Percentiles rank a stretch among this genome's conserved stretches.
These are phyloP conservation scores for Novumbra hubbsi DNA, from an alignment of 2,797 vertebrate genomes.

Conservation along the genomic window DNA sequence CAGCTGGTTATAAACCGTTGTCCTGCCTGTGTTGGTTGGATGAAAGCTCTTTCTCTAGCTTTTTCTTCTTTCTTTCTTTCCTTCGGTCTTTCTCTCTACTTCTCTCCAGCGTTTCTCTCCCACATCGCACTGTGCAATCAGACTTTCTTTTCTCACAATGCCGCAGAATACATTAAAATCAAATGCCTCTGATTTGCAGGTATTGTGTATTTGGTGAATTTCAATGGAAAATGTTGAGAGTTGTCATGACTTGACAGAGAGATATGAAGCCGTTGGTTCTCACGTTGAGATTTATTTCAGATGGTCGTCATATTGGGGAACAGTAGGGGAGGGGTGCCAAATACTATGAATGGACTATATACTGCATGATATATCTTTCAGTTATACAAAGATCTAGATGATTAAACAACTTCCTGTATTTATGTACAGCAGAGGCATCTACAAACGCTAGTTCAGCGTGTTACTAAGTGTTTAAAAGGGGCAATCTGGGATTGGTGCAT, in stretches of 20 bases:
- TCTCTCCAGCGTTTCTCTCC: conserved; percentile 28
- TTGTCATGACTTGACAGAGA: conserved; percentile 34
- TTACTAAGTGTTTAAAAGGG: background rate
- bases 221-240: conserved; percentile 16
- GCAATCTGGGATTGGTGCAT: background rate
- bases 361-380: conserved; percentile 24
- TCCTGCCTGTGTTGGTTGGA: conserved; percentile 8
- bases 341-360: background rate
- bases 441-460: background rate
- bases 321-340: background rate
- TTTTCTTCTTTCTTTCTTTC: conserved; percentile 30
- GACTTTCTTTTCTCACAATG: conserved; percentile 22
- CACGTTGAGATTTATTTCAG: conserved; percentile 6
- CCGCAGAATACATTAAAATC: conserved; percentile 41
- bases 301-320: background rate
- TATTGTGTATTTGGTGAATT: background rate
- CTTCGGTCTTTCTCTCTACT: conserved; percentile 14
- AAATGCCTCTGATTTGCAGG: conserved; percentile 45
- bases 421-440: conserved; percentile 2
- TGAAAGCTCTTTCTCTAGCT: conserved; percentile 26
- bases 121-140: conserved; percentile 39
- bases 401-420: background rate
- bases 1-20: conserved; percentile 13
- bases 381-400: conserved; percentile 23
- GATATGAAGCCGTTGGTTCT: background rate